Percentiles rank a stretch among this genome's conserved stretches.
Conservation (phyloP, 2,113 vertebrate species). For the Pandion haliaetus region DNA sequence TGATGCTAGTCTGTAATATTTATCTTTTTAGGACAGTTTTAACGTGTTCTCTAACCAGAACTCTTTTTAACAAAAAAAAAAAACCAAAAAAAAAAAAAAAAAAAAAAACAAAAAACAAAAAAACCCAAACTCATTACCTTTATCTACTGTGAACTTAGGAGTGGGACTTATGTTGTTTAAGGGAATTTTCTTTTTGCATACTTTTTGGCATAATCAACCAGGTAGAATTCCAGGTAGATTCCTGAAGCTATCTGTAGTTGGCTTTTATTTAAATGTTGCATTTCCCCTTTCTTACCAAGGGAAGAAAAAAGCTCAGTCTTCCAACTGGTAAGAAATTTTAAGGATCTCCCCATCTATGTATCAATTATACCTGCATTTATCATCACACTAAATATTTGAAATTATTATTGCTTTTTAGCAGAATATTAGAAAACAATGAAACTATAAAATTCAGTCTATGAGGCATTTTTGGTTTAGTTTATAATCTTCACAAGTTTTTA, state of each 20-base stretch:
- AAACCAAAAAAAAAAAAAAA: neutral
- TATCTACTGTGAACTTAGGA: neutral
- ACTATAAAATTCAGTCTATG: neutral
- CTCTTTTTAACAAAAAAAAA: neutral
- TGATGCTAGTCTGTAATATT: neutral
- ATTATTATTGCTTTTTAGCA: neutral
- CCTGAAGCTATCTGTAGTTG: neutral
- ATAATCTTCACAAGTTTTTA: neutral
- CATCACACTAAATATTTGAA: neutral
- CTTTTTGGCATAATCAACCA: neutral
- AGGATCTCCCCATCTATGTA: neutral
- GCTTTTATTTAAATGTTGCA: neutral
- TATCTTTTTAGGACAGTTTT: neutral
- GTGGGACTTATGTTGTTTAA: neutral
- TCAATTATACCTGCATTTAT: neutral
- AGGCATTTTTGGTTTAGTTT: neutral
- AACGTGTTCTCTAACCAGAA: neutral
- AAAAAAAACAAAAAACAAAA: too few relatives aligned
- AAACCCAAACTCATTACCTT: neutral
- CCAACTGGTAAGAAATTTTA: neutral
- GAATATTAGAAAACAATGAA: neutral
- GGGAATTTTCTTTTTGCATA: neutral
- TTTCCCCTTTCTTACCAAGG: neutral
- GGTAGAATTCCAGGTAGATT: neutral
- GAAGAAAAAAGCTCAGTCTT: neutral